phyloP scores from a whole-genome alignment of 92 coral and sea anemone genomes.

The Epizoanthus scotinus region DNA sequence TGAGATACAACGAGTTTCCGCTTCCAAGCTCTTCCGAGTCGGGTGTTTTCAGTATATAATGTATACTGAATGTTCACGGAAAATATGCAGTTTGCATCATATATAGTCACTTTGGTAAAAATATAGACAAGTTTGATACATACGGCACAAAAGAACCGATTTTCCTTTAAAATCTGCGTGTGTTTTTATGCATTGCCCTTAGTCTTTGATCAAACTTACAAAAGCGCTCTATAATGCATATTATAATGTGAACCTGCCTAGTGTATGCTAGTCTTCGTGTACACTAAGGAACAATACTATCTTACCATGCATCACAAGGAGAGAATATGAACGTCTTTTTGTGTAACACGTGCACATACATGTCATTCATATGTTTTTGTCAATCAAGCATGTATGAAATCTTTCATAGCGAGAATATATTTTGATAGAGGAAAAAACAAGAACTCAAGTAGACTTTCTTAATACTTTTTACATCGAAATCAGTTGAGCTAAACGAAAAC shows the following conservation, averaged over 20 bases:
- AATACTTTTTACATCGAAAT: too few species aligned
- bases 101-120: not conserved
- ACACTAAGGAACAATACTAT: slow-evolving; percentile 6
- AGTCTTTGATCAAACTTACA: not conserved
- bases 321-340: slow-evolving; percentile 16
- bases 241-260: slow-evolving; percentile 11
- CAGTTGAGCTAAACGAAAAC: too few species aligned
- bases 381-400: not conserved
- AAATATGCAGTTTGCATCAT: too few species aligned
- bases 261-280: not conserved
- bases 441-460: too few species aligned
- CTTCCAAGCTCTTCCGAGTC: slow-evolving; percentile 13
- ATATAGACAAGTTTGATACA: not conserved
- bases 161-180: not conserved
- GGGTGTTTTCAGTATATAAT: not conserved
- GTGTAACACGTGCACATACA: slow-evolving; percentile 23
- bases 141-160: not conserved
- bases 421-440: too few species aligned
- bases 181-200: not conserved
- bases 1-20: not conserved
- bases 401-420: not conserved
- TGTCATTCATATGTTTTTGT: not conserved
- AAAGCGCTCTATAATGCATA: not conserved
- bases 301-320: not conserved
- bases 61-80: too few species aligned